Conservation (phyloP, 2,888 invertebrate species). For the Drosophila kambysellisi region DNA sequence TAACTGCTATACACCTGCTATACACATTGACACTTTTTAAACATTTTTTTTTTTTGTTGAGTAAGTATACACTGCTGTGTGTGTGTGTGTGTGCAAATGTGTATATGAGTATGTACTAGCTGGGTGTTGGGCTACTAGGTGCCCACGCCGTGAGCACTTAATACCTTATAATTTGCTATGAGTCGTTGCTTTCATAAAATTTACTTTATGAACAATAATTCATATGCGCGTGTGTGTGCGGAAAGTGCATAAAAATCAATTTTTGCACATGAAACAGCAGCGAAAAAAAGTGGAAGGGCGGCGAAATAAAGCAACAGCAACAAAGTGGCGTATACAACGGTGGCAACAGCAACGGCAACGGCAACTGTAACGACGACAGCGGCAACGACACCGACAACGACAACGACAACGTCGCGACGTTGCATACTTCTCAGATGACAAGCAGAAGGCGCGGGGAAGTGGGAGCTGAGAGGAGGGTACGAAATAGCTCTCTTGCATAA, state of each 20-base stretch:
- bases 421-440: slow-evolving; percentile 77
- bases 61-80: slow-evolving; percentile 42
- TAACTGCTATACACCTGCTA: background rate
- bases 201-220: slow-evolving; percentile 80
- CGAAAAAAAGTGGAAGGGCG: slow-evolving; percentile 57
- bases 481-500: slow-evolving; percentile 66
- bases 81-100: slow-evolving; percentile 17
- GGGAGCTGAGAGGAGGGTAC: slow-evolving; percentile 16
- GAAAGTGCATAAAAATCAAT: slow-evolving; percentile 80
- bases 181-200: slow-evolving; percentile 78
- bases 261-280: slow-evolving; percentile 72
- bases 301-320: slow-evolving; percentile 71
- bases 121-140: slow-evolving; percentile 41
- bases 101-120: slow-evolving; percentile 7
- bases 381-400: slow-evolving; percentile 16
- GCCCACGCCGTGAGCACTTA: slow-evolving; percentile 72
- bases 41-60: slow-evolving; percentile 46
- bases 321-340: background rate
- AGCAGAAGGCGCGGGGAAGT: slow-evolving; percentile 26
- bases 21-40: slow-evolving; percentile 49
- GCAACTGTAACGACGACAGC: slow-evolving; percentile 12
- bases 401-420: slow-evolving; percentile 41
- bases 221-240: slow-evolving; percentile 61
- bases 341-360: slow-evolving; percentile 17
- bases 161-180: slow-evolving; percentile 79